Evolutionary conservation across 2,888 invertebrate species (phyloP).

Genomic region (Tipula helvola): DNA sequence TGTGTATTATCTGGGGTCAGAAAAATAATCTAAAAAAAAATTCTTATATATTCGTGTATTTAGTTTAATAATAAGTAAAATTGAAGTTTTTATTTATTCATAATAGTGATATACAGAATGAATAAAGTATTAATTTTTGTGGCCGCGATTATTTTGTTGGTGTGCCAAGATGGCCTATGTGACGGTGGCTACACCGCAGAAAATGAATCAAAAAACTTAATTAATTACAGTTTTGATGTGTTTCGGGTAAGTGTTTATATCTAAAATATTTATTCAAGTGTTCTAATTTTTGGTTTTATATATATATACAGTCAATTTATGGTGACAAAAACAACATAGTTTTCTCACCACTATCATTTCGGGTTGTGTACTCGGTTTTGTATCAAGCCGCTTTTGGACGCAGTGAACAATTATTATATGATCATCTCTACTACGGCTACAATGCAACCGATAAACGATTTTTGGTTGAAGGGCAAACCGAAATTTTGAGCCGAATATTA

Average conservation of each 20-base stretch:
- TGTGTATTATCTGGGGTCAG: not conserved
- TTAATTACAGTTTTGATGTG: constrained; percentile 5
- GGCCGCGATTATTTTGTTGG: not conserved
- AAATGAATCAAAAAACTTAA: not conserved
- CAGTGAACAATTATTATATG: not conserved
- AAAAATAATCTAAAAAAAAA: not conserved
- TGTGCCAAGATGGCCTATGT: not conserved
- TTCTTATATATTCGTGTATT: not conserved
- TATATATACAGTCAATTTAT: not conserved
- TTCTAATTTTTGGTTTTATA: not conserved
- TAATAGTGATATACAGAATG: not conserved
- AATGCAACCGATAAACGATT: not conserved
- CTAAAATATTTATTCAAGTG: not conserved
- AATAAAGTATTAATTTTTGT: not conserved
- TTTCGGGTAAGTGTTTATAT: not conserved
- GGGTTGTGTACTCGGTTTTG: not conserved
- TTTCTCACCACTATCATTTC: not conserved
- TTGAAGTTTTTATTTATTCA: not conserved
- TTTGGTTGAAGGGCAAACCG: not conserved
- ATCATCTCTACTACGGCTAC: not conserved
- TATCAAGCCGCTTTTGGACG: not conserved
- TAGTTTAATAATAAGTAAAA: not conserved
- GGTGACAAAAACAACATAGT: not conserved
- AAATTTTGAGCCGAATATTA: not conserved
- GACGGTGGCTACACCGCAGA: not conserved